Conservation (phyloP, 2,888 invertebrate genomes). For the Perizoma affinitatum region DNA sequence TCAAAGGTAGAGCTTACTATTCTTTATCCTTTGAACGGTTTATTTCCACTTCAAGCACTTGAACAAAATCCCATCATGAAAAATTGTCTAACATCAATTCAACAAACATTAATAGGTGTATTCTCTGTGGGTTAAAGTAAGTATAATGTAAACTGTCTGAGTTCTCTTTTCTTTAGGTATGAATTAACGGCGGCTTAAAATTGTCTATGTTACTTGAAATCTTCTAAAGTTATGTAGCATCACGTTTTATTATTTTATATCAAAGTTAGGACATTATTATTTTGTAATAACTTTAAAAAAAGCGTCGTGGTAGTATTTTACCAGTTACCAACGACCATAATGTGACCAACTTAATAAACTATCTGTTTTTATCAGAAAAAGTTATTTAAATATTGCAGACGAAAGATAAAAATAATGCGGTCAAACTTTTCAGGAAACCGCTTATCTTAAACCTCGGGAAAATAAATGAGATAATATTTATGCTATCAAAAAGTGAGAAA, state of each 20-base stretch:
- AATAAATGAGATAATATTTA: conserved; percentile 76
- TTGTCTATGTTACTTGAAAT: conserved; percentile 5
- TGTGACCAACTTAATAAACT: too few relatives aligned
- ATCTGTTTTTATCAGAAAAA: too few relatives aligned
- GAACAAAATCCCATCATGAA: too few relatives aligned
- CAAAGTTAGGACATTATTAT: background rate
- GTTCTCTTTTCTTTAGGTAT: conserved; percentile 26
- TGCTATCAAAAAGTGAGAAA: conserved; percentile 72
- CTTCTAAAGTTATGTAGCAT: conserved; percentile 14
- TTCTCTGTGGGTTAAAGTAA: too few relatives aligned
- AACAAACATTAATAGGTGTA: too few relatives aligned
- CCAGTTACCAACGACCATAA: too few relatives aligned
- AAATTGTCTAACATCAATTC: too few relatives aligned
- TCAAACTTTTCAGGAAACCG: conserved; percentile 62
- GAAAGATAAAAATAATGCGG: conserved; percentile 40
- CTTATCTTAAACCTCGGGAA: conserved; percentile 59
- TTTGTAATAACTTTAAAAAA: too few relatives aligned
- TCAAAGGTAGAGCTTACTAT: conserved; percentile 74
- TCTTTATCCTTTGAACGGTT: conserved; percentile 74
- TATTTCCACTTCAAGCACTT: too few relatives aligned
- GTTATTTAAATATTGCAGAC: background rate
- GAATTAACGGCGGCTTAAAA: conserved; percentile 4
- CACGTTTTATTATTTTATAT: conserved; percentile 14
- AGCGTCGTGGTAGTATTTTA: too few relatives aligned
- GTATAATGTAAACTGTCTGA: too few relatives aligned